Conservation (phyloP, 2,113 vertebrate species). For the Mustelus asterias region DNA sequence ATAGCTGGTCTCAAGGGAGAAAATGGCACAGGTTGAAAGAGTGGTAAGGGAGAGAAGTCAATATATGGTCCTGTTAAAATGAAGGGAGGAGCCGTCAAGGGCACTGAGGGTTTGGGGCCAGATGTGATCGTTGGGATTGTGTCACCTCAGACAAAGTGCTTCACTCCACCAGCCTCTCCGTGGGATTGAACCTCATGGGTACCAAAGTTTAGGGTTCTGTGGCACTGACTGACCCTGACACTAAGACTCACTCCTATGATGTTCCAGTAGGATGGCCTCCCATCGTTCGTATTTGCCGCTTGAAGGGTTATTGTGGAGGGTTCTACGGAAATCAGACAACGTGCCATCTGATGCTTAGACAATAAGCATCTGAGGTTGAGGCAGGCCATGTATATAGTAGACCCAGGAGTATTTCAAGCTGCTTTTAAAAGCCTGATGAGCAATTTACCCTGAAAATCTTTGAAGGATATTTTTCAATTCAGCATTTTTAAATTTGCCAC, state of each 20-base stretch:
- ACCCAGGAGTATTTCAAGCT: background rate
- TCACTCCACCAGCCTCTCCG: background rate
- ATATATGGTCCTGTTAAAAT: background rate
- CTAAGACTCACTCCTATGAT: background rate
- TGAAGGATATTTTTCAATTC: background rate
- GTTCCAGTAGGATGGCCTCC: background rate
- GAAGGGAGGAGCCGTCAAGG: no score
- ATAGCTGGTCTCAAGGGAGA: background rate
- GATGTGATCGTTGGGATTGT: background rate
- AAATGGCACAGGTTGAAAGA: background rate
- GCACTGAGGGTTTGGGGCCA: background rate
- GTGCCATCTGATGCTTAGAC: background rate
- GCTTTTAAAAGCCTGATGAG: background rate
- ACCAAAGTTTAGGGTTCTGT: background rate
- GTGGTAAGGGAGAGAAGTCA: background rate
- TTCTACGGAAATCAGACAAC: background rate
- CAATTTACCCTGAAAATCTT: background rate
- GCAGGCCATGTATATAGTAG: background rate
- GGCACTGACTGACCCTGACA: background rate
- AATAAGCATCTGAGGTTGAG: background rate
- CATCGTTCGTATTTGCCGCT: background rate
- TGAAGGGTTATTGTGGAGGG: background rate
- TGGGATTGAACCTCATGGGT: background rate
- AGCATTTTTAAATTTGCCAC: slow-evolving; percentile 1
- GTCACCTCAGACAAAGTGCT: background rate